A percentile compares a stretch with the other conserved stretches of the same genome.
These are phyloP conservation scores for Heliconius aoede DNA, from an alignment of 2,888 invertebrate species.

Conservation along the genomic window DNA sequence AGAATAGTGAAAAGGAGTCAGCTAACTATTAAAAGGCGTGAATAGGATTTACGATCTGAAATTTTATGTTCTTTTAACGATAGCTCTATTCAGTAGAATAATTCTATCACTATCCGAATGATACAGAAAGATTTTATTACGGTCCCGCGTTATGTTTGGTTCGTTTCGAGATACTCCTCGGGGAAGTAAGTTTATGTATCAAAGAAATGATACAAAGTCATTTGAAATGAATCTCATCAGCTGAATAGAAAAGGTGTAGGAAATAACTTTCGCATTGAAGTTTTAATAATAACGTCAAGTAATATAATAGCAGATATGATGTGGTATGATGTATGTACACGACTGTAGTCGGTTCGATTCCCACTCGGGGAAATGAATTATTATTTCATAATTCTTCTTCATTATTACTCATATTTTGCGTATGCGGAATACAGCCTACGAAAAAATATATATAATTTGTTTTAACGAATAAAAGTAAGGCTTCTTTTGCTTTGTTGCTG, in stretches of 20 bases:
- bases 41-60: slow-evolving; percentile 49
- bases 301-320: background rate
- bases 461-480: slow-evolving; percentile 25
- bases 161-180: slow-evolving; percentile 34
- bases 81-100: slow-evolving; percentile 46
- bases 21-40: slow-evolving; percentile 44
- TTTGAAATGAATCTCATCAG: background rate
- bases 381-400: too few species aligned
- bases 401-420: too few species aligned
- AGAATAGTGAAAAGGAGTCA: slow-evolving; percentile 24
- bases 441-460: background rate
- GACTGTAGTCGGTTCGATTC: too few species aligned
- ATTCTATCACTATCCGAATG: slow-evolving; percentile 43
- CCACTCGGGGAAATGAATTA: too few species aligned
- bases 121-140: slow-evolving; percentile 43
- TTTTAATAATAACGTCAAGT: too few species aligned
- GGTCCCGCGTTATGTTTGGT: slow-evolving; percentile 38
- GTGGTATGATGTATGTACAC: background rate
- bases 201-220: slow-evolving; percentile 2
- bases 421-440: too few species aligned
- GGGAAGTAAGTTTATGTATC: slow-evolving; percentile 27
- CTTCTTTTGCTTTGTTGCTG: slow-evolving; percentile 29
- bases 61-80: slow-evolving; percentile 50
- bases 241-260: background rate
- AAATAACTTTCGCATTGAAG: too few species aligned